phyloP scores from a whole-genome alignment of 2,797 vertebrate species.

The Atherinosoma microstoma region DNA sequence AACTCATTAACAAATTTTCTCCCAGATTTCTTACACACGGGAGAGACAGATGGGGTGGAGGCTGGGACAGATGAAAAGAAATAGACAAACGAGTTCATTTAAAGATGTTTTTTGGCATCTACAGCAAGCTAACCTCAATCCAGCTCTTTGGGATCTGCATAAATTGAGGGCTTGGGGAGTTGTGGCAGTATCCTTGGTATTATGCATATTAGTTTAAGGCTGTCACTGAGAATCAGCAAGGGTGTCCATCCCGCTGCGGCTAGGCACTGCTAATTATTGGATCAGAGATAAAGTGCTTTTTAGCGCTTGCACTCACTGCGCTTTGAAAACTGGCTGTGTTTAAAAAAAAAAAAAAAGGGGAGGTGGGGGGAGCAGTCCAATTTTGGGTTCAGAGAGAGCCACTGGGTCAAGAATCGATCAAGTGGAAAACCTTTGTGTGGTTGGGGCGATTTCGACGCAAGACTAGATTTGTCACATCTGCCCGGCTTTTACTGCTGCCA shows the following conservation, averaged over 20 bases:
- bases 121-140: conserved; percentile 81
- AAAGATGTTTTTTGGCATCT: conserved; percentile 77
- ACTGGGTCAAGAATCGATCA: conserved; percentile 81
- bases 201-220: conserved; percentile 87
- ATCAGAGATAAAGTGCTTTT: conserved; percentile 83
- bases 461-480: conserved; percentile 85
- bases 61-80: conserved; percentile 67
- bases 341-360: conserved; percentile 21
- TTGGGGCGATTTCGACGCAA: conserved; percentile 67
- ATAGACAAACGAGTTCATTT: conserved; percentile 80
- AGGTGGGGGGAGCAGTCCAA: conserved; percentile 39
- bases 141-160: conserved; percentile 85
- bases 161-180: conserved; percentile 83
- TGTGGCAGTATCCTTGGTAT: conserved; percentile 82
- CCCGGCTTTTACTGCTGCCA: conserved; percentile 62
- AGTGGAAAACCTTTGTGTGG: conserved; percentile 82
- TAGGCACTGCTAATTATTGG: conserved; percentile 85
- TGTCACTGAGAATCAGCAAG: conserved; percentile 84
- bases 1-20: conserved; percentile 47
- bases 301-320: conserved; percentile 53
- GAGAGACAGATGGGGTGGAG: conserved; percentile 57
- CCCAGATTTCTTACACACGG: conserved; percentile 20
- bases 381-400: conserved; percentile 67
- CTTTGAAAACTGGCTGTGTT: conserved; percentile 64
- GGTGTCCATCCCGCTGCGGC: conserved; percentile 80